Evolutionary conservation across 2,797 vertebrate species (phyloP).

Genomic region (Sebastes itinus): DNA sequence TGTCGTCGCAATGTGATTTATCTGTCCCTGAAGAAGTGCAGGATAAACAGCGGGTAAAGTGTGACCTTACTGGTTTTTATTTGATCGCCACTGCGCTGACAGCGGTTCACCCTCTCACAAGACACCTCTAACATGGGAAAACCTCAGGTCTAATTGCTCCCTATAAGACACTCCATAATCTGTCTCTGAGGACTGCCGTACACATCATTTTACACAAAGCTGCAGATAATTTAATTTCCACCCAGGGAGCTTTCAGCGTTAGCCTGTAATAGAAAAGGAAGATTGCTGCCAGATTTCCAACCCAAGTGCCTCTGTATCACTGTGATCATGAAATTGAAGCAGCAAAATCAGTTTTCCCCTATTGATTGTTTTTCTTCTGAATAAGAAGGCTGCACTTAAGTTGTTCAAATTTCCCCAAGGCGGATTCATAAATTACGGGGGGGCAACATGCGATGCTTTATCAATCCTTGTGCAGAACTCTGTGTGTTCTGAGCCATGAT

Average conservation of each 20-base stretch:
- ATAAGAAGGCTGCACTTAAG: slow-evolving; percentile 17
- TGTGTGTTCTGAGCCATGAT: background rate
- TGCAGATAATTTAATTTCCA: slow-evolving; percentile 78
- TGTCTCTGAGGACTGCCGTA: slow-evolving; percentile 68
- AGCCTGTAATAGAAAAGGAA: slow-evolving; percentile 68
- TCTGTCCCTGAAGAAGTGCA: slow-evolving; percentile 59
- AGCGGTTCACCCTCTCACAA: slow-evolving; percentile 57
- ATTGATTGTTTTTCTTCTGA: slow-evolving; percentile 37
- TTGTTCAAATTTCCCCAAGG: slow-evolving; percentile 14
- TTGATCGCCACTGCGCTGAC: slow-evolving; percentile 62
- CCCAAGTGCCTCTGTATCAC: slow-evolving; percentile 40
- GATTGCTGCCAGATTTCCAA: slow-evolving; percentile 63
- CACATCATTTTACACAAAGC: slow-evolving; percentile 76
- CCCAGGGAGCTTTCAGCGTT: slow-evolving; percentile 64
- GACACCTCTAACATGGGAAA: slow-evolving; percentile 73
- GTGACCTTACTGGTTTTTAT: slow-evolving; percentile 66
- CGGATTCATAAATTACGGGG: background rate
- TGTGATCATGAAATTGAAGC: slow-evolving; percentile 49
- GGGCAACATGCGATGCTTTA: background rate
- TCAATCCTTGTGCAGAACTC: background rate
- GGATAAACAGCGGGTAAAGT: slow-evolving; percentile 55
- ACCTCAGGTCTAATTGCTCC: slow-evolving; percentile 76
- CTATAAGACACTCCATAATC: slow-evolving; percentile 69
- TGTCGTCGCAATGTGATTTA: slow-evolving; percentile 66
- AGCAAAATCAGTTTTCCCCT: slow-evolving; percentile 34